Percentiles rank a stretch among this genome's conserved stretches.
Evolutionary conservation across 2,888 invertebrate species (phyloP).

Genomic region (Amiota minor): DNA sequence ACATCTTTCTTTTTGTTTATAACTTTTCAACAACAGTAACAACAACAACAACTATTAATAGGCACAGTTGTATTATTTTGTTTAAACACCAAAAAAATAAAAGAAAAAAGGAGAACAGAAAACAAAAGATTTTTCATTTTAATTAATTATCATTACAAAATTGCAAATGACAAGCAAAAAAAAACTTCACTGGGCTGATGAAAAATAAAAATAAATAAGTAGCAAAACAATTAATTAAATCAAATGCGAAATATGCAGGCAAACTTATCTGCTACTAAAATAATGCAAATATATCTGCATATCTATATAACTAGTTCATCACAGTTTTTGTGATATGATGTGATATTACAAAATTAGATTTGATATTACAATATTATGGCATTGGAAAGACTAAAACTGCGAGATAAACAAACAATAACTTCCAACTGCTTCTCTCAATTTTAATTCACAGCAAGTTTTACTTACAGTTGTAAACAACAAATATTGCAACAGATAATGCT

Average conservation of each 20-base stretch:
- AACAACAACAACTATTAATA: no score
- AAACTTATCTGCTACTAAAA: constrained; percentile 30
- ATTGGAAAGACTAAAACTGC: constrained; percentile 49
- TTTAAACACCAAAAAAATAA: no score
- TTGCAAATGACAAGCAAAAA: background rate
- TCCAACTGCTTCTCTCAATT: constrained; percentile 34
- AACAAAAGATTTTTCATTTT: constrained; percentile 57
- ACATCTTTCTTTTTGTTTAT: no score
- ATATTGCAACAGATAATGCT: constrained; percentile 13
- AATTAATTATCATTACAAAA: constrained; percentile 50
- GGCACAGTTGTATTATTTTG: no score
- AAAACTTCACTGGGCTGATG: background rate
- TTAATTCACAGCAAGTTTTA: constrained; percentile 38
- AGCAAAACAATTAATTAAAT: constrained; percentile 54
- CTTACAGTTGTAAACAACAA: no score
- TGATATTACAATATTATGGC: constrained; percentile 57
- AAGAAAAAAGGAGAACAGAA: no score
- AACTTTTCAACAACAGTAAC: no score
- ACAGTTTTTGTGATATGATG: constrained; percentile 25
- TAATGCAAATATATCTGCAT: background rate
- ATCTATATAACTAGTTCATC: background rate
- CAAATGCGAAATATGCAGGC: constrained; percentile 19
- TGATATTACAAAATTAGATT: constrained; percentile 62
- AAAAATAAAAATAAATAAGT: no score
- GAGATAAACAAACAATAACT: constrained; percentile 41